Percentiles rank a stretch among this genome's conserved stretches.
These are phyloP conservation scores for Bathynomus jamesi DNA, from an alignment of 1,140 invertebrate genomes.

Conservation along the genomic window DNA sequence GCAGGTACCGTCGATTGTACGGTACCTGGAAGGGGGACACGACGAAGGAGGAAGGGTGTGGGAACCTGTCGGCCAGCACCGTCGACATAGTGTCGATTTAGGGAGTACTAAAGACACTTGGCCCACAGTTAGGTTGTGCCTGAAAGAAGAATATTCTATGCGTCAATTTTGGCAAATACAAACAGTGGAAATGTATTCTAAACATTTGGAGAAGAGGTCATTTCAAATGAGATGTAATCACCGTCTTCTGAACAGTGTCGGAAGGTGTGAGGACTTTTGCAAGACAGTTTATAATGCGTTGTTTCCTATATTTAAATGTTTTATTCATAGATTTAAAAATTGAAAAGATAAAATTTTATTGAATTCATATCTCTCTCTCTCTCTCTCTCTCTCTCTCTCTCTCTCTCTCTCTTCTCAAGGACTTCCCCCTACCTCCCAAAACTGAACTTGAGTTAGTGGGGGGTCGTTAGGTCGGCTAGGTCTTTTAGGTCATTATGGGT, in stretches of 20 bases:
- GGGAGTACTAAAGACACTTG: slow-evolving; percentile 30
- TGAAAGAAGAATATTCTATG: not conserved
- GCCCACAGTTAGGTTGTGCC: slow-evolving; percentile 33
- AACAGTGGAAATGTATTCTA: not conserved
- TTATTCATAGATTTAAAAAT: too few species aligned
- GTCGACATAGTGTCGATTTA: slow-evolving; percentile 24
- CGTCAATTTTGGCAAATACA: not conserved
- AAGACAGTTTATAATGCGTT: too few species aligned
- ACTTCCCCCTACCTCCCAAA: too few species aligned
- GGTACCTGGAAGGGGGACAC: slow-evolving; percentile 40
- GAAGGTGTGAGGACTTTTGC: too few species aligned
- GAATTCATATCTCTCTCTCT: too few species aligned
- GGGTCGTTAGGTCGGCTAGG: too few species aligned
- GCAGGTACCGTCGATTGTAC: slow-evolving; percentile 48
- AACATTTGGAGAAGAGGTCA: not conserved
- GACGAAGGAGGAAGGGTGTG: slow-evolving; percentile 30
- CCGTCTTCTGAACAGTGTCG: not conserved
- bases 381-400: too few species aligned
- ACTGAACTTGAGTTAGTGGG: too few species aligned
- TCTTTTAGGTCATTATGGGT: too few species aligned
- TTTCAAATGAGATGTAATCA: not conserved
- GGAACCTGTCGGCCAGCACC: slow-evolving; percentile 20
- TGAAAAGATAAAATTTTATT: too few species aligned
- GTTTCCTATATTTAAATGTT: too few species aligned
- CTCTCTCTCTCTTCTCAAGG: too few species aligned